phyloP scores from a whole-genome alignment of 2,797 vertebrate genomes.

The Acomys russatus region DNA sequence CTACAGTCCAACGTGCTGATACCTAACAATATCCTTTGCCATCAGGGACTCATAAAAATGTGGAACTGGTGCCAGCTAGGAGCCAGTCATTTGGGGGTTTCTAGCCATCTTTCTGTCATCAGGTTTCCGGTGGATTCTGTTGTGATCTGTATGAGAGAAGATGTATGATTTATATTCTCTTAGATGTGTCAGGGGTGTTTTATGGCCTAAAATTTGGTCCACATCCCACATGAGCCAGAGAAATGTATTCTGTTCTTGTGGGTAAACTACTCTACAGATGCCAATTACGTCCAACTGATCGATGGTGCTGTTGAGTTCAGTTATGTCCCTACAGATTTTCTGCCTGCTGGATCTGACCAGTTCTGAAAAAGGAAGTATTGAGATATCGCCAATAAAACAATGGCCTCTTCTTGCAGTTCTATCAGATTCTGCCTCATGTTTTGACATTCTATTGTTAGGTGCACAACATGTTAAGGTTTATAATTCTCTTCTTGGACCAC shows the following conservation, averaged over 20 bases:
- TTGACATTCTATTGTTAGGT: background rate
- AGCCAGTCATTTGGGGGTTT: background rate
- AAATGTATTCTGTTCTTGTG: slow-evolving; percentile 34
- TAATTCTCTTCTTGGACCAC: background rate
- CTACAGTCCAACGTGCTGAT: background rate
- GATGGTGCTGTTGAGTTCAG: slow-evolving; percentile 44
- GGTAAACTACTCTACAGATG: slow-evolving; percentile 4
- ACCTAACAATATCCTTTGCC: background rate
- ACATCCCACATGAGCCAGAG: background rate
- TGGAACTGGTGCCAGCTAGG: background rate
- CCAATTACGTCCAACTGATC: slow-evolving; percentile 44
- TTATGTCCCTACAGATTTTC: slow-evolving; percentile 51
- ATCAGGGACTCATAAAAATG: background rate
- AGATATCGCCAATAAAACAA: background rate
- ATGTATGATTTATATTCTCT: slow-evolving; percentile 52
- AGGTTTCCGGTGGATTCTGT: slow-evolving; percentile 22
- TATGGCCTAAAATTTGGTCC: background rate
- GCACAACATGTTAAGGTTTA: background rate
- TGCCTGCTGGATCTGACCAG: background rate
- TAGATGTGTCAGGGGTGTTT: slow-evolving; percentile 16
- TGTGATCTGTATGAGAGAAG: slow-evolving; percentile 10
- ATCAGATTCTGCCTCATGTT: background rate
- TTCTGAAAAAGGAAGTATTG: background rate
- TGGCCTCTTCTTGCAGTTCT: background rate
- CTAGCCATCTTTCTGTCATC: slow-evolving; percentile 14